phyloP scores from a whole-genome alignment of 2,797 vertebrate genomes.

The Arrhamphus sclerolepis region DNA sequence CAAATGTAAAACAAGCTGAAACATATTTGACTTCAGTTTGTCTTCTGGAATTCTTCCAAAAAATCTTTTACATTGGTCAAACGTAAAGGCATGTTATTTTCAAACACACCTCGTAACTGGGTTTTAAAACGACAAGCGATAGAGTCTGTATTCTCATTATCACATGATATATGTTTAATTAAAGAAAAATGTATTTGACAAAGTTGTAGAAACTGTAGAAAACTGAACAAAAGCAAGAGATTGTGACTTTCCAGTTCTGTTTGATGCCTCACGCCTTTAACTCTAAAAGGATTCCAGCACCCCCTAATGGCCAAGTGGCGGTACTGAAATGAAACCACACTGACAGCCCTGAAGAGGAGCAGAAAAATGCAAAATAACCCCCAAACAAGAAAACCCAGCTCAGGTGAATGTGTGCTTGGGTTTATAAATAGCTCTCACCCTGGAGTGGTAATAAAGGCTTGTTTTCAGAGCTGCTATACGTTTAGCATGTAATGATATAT shows the following conservation, averaged over 20 bases:
- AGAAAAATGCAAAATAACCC: slow-evolving; percentile 9
- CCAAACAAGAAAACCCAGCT: slow-evolving; percentile 39
- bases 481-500: slow-evolving; percentile 78
- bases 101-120: no score
- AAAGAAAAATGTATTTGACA: neutral
- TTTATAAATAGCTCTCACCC: slow-evolving; percentile 74
- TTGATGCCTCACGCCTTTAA: slow-evolving; percentile 41
- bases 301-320: slow-evolving; percentile 78
- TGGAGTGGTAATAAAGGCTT: slow-evolving; percentile 80
- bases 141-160: neutral
- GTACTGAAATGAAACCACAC: slow-evolving; percentile 60
- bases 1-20: slow-evolving; percentile 29
- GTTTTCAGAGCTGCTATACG: slow-evolving; percentile 76
- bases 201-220: slow-evolving; percentile 9
- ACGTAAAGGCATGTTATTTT: slow-evolving; percentile 10
- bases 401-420: slow-evolving; percentile 54
- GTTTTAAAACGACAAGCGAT: no score
- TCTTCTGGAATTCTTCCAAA: slow-evolving; percentile 11
- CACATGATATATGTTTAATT: slow-evolving; percentile 26
- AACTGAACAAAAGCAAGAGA: slow-evolving; percentile 13
- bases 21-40: slow-evolving; percentile 27
- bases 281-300: slow-evolving; percentile 82
- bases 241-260: slow-evolving; percentile 23
- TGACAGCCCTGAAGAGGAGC: slow-evolving; percentile 23
- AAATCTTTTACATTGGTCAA: slow-evolving; percentile 9